These are phyloP conservation scores for Marmota monax DNA, from an alignment of 2,113 vertebrate species.

Conservation along the genomic window DNA sequence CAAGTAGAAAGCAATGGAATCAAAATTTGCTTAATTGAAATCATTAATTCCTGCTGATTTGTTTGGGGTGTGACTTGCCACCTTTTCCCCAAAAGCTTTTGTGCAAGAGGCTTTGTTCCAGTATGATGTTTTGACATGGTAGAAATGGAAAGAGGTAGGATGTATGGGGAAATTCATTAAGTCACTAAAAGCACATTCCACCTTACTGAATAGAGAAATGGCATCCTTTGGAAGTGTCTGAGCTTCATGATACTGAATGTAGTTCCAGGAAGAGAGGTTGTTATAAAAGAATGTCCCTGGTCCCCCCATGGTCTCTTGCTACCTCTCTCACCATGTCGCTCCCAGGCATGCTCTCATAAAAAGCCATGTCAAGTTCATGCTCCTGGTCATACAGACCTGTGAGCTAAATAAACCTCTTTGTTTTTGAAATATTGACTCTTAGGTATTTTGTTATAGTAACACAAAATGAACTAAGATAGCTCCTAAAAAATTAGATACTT, in stretches of 20 bases:
- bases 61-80: neutral
- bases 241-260: neutral
- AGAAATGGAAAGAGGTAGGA: neutral
- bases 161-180: neutral
- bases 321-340: neutral
- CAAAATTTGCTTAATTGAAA: constrained; percentile 15
- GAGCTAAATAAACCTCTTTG: neutral
- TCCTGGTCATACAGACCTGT: neutral
- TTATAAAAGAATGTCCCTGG: neutral
- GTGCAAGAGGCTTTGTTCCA: fast-evolving
- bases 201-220: neutral
- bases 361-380: neutral
- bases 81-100: neutral
- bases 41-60: neutral
- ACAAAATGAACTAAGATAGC: neutral
- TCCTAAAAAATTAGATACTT: neutral
- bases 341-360: neutral
- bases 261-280: too few relatives aligned
- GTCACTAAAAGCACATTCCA: neutral
- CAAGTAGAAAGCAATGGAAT: neutral
- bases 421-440: neutral
- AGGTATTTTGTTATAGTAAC: neutral
- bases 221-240: neutral
- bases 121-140: neutral
- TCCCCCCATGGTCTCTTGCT: neutral